Evolutionary conservation across 2,888 invertebrate species (phyloP).

Genomic region (Dusona sp.): DNA sequence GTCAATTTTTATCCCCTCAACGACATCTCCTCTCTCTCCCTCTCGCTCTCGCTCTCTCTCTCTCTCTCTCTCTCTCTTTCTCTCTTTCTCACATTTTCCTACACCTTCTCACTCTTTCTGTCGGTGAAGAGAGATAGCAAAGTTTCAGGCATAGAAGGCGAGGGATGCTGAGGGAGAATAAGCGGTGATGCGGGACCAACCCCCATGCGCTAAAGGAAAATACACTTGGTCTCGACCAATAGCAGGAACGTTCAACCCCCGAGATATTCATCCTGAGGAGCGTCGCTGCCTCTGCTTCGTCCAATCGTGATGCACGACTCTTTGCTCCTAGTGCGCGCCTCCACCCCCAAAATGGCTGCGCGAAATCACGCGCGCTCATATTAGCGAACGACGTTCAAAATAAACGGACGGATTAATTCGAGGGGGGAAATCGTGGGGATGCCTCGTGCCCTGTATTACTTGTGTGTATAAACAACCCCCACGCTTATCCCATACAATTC

Average conservation of each 20-base stretch:
- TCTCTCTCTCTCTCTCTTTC: not conserved
- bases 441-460: conserved; percentile 53
- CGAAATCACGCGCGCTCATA: conserved; percentile 80
- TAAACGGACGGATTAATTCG: conserved; percentile 84
- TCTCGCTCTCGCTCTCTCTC: not conserved
- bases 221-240: conserved; percentile 62
- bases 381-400: conserved; percentile 81
- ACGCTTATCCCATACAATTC: not conserved
- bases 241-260: conserved; percentile 70
- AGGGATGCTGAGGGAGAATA: conserved; percentile 14
- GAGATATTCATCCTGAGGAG: conserved; percentile 67
- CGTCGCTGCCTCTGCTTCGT: conserved; percentile 71
- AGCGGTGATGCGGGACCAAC: conserved; percentile 38
- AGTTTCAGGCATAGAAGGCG: not conserved
- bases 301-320: conserved; percentile 71
- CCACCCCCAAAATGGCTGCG: conserved; percentile 84
- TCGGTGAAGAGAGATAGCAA: not conserved
- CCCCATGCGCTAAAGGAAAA: conserved; percentile 44
- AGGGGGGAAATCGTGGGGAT: conserved; percentile 73
- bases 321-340: conserved; percentile 74
- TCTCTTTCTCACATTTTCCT: not conserved
- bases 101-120: not conserved
- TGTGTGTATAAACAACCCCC: conserved; percentile 17
- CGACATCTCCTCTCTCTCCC: not conserved
- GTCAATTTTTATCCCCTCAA: conserved; percentile 27